These are phyloP conservation scores for Lordiphosa collinella DNA, from an alignment of 1,140 invertebrate species.

Conservation along the genomic window DNA sequence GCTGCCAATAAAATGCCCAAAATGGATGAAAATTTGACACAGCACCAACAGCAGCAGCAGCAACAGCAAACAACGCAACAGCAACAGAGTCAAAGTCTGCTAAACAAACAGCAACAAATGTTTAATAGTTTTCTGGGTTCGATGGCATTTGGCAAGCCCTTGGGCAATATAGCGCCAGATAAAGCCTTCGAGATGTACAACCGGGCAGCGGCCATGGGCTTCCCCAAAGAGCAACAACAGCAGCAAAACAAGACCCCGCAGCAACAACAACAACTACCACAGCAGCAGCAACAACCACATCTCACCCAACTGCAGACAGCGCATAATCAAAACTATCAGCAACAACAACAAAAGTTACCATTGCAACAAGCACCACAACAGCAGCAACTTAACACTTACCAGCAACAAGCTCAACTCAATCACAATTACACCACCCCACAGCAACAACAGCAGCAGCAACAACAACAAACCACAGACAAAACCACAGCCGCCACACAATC, in stretches of 20 bases:
- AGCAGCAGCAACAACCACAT: slow-evolving; percentile 48
- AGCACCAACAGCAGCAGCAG: slow-evolving; percentile 74
- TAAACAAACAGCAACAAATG: slow-evolving; percentile 73
- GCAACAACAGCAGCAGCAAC: slow-evolving; percentile 38
- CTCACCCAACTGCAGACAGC: slow-evolving; percentile 53
- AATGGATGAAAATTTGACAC: slow-evolving; percentile 47
- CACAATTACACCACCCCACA: slow-evolving; percentile 36
- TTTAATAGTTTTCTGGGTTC: slow-evolving; percentile 72
- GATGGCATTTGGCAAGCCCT: slow-evolving; percentile 63
- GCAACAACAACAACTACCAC: slow-evolving; percentile 48
- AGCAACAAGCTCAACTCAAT: slow-evolving; percentile 24
- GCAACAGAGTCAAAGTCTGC: slow-evolving; percentile 28
- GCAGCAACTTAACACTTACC: slow-evolving; percentile 31
- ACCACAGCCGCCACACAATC: slow-evolving; percentile 18
- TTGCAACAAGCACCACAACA: slow-evolving; percentile 23
- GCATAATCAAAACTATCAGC: slow-evolving; percentile 53
- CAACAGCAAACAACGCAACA: slow-evolving; percentile 35
- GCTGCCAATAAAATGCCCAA: slow-evolving; percentile 49
- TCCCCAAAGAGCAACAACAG: slow-evolving; percentile 61
- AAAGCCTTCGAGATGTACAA: slow-evolving; percentile 79
- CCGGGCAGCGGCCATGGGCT: slow-evolving; percentile 72
- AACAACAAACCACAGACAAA: slow-evolving; percentile 32
- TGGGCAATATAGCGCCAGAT: slow-evolving; percentile 71
- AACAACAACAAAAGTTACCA: slow-evolving; percentile 49
- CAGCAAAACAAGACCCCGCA: slow-evolving; percentile 31